Evolutionary conservation across 2,888 invertebrate species (phyloP), one percentile per base, ranked within the genome.

Genomic region (Salpingus planirostris): DNA sequence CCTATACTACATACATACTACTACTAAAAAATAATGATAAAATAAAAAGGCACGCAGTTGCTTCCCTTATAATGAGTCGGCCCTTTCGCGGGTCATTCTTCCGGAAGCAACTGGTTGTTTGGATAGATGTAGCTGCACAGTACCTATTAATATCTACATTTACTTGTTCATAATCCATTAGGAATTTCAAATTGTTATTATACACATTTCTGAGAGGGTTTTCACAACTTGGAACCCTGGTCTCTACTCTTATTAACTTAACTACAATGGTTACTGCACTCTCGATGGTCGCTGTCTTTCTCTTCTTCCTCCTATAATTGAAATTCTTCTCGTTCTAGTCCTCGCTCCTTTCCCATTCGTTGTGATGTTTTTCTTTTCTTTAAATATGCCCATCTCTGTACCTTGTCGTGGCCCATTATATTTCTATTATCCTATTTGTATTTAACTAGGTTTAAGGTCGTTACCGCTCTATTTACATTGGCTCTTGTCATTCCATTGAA

Each of bases 231-330:
- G n/a, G n/a, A n/a, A n/a, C n/a, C n/a, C n/a, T n/a, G n/a, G n/a
- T n/a, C n/a, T n/a, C n/a, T n/a, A n/a, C n/a, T n/a, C n/a, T n/a
- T n/a, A n/a, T n/a, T n/a, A n/a, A n/a, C n/a, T n/a, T n/a, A n/a
- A n/a, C n/a, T 44, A 47, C 51, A 54, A 54, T 54, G 49, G 54
- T 54, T 54, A 44, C 50, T 54, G 53, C 55, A 54, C 54, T 54
- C 52, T 26, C 29, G 24, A 37, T 6, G 21, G 31, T 31, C n/a
- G n/a, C n/a, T n/a, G n/a, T n/a, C n/a, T n/a, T n/a, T n/a, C n/a
- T n/a, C n/a, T n/a, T n/a, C n/a, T n/a, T n/a, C n/a, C n/a, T n/a
- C n/a, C 26, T 27, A 21, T 27, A n/a, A 18, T 11, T 24, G 8
- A 6, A 6, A 24, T 30, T 27, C 33, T 11, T 15, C 27, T 23